phyloP scores from a whole-genome alignment of 2,797 vertebrate species.

The Halcyon leucocephala region DNA sequence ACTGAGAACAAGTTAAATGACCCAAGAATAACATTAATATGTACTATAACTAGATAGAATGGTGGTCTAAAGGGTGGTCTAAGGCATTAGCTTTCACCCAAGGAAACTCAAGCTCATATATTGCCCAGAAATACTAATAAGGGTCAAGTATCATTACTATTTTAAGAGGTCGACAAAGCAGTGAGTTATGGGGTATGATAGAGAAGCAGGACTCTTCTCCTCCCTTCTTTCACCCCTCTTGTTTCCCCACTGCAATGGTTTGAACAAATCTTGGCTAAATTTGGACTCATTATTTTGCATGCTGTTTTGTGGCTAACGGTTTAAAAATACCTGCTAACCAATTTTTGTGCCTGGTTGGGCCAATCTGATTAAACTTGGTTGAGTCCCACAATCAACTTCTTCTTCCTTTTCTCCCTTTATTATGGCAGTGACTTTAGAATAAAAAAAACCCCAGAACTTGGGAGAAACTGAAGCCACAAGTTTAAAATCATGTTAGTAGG shows the following conservation, averaged over 20 bases:
- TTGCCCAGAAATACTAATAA: slow-evolving; percentile 76
- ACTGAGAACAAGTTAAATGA: slow-evolving; percentile 81
- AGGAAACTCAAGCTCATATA: slow-evolving; percentile 79
- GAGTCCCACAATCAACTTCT: neutral
- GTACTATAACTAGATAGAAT: slow-evolving; percentile 72
- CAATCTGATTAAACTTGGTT: neutral
- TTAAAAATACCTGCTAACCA: slow-evolving; percentile 1
- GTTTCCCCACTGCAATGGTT: neutral
- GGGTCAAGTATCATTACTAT: slow-evolving; percentile 80
- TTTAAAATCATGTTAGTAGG: slow-evolving; percentile 16
- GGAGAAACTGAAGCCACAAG: neutral
- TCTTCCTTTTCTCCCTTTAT: neutral
- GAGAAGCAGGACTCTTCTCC: neutral
- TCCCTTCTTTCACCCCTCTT: slow-evolving; percentile 3
- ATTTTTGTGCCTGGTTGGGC: neutral
- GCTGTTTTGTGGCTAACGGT: neutral
- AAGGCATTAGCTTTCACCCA: slow-evolving; percentile 71
- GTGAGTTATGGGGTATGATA: slow-evolving; percentile 66
- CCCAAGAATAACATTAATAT: slow-evolving; percentile 82
- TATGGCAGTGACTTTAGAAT: neutral
- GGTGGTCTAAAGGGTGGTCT: slow-evolving; percentile 81
- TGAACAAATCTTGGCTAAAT: slow-evolving; percentile 28
- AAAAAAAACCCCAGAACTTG: neutral
- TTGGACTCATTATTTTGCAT: neutral
- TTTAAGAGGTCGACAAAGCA: slow-evolving; percentile 56